Percentiles rank a stretch among this genome's conserved stretches.
phyloP scores from a whole-genome alignment of 2,888 invertebrate species.

The Agrochola macilenta region DNA sequence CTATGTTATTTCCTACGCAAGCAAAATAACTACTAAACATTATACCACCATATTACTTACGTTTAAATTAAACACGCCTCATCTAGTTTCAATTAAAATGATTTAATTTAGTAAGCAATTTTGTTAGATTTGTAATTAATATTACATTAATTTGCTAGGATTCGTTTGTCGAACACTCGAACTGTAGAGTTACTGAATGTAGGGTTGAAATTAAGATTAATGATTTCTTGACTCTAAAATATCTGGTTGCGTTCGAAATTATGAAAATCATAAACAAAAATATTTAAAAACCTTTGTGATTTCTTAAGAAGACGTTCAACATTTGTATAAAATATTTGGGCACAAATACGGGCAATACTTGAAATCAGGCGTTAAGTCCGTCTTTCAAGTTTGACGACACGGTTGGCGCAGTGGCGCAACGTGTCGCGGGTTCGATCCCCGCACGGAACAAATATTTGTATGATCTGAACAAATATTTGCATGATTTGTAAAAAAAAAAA shows the following conservation, averaged over 20 bases:
- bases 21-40: too few species aligned
- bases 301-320: neutral
- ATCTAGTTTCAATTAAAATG: conserved; percentile 29
- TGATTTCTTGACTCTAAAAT: neutral
- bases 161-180: conserved; percentile 11
- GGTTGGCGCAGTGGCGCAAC: too few species aligned
- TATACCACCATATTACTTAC: conserved; percentile 4
- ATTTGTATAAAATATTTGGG: neutral
- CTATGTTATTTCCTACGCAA: too few species aligned
- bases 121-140: conserved; percentile 20
- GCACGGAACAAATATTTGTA: too few species aligned
- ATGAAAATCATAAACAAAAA: neutral
- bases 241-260: neutral
- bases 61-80: conserved; percentile 13
- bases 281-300: neutral
- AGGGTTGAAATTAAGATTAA: neutral
- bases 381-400: too few species aligned
- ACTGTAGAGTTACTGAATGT: neutral
- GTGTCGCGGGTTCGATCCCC: too few species aligned
- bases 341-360: too few species aligned
- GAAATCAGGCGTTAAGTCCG: too few species aligned
- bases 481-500: too few species aligned
- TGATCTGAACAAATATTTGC: too few species aligned
- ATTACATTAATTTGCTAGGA: neutral
- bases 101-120: conserved; percentile 15